Evolutionary conservation across 2,797 vertebrate genomes (phyloP).

Genomic region (Sebastes wilsoni): DNA sequence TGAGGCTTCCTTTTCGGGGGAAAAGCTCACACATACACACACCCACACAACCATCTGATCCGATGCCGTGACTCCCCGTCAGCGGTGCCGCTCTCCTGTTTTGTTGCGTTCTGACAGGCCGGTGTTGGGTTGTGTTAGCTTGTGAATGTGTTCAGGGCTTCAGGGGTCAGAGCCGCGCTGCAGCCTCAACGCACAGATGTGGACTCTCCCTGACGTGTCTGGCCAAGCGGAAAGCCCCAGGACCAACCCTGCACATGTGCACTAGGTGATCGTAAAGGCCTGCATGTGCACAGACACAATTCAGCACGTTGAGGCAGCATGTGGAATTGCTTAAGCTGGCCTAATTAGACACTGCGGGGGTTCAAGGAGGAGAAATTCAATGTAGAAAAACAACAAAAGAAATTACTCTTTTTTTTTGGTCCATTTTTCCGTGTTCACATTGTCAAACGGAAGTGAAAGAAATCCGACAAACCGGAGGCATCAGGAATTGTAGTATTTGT

Average conservation of each 20-base stretch:
- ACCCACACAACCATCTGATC: slow-evolving; percentile 46
- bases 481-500: neutral
- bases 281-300: neutral
- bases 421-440: neutral
- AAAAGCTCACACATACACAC: slow-evolving; percentile 8
- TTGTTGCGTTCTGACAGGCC: slow-evolving; percentile 70
- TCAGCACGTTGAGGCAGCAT: neutral
- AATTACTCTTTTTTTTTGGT: neutral
- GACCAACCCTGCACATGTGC: slow-evolving; percentile 36
- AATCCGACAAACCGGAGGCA: neutral
- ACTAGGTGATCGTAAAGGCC: slow-evolving; percentile 58
- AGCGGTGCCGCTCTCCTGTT: slow-evolving; percentile 54
- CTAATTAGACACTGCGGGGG: slow-evolving; percentile 35
- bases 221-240: slow-evolving; percentile 52
- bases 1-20: slow-evolving; percentile 59
- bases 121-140: slow-evolving; percentile 52
- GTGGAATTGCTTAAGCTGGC: slow-evolving; percentile 5
- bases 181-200: slow-evolving; percentile 64
- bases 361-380: neutral
- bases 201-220: slow-evolving; percentile 66
- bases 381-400: neutral
- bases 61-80: slow-evolving; percentile 54
- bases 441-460: neutral
- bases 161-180: slow-evolving; percentile 58
- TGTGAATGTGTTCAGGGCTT: slow-evolving; percentile 56